Percentiles rank a stretch among this genome's conserved stretches.
Conservation (phyloP, 2,113 vertebrate species). For the Rhabdomys dilectus region DNA sequence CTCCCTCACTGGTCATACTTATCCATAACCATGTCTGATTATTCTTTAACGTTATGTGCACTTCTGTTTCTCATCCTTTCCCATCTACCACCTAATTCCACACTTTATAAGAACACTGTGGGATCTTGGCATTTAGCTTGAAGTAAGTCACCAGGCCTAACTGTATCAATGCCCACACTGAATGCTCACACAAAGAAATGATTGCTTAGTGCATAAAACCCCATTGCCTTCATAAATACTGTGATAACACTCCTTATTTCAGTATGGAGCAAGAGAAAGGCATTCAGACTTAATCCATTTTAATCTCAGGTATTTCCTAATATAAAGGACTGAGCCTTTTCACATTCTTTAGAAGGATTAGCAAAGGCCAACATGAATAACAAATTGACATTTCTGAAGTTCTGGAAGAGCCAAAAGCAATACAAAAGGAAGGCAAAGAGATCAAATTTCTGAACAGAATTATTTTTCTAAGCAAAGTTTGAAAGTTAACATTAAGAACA, state of each 20-base stretch:
- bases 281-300: constrained; percentile 68
- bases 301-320: constrained; percentile 78
- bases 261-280: constrained; percentile 63
- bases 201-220: constrained; percentile 56
- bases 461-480: constrained; percentile 84
- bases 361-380: constrained; percentile 83
- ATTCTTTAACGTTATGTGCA: constrained; percentile 7
- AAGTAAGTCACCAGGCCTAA: constrained; percentile 54
- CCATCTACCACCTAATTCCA: constrained; percentile 47
- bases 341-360: constrained; percentile 83
- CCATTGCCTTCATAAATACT: constrained; percentile 65
- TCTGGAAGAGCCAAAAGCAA: constrained; percentile 83
- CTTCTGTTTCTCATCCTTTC: constrained; percentile 34
- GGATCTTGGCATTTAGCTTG: constrained; percentile 65
- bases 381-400: constrained; percentile 78
- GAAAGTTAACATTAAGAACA: constrained; percentile 83
- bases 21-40: background rate
- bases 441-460: constrained; percentile 84
- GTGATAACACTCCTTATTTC: constrained; percentile 67
- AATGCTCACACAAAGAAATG: constrained; percentile 69
- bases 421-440: constrained; percentile 81
- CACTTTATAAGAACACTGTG: constrained; percentile 47
- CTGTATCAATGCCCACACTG: constrained; percentile 59
- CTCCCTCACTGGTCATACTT: background rate
- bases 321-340: constrained; percentile 76